A percentile compares a stretch with the other conserved stretches of the same genome.
phyloP scores from a whole-genome alignment of 2,888 invertebrate species.

The Erebia aethiops region DNA sequence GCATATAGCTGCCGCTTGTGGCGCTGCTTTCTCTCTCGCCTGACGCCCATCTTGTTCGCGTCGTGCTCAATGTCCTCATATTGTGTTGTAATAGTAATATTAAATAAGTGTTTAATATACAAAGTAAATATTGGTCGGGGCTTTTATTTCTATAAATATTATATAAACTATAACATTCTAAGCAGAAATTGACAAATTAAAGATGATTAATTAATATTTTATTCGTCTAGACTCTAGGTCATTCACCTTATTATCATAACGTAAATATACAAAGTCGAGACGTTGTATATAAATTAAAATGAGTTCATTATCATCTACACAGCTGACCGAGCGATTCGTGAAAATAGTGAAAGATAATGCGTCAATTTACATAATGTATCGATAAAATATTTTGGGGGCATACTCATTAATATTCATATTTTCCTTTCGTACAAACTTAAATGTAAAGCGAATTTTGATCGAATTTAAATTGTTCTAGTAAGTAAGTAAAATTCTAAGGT shows the following conservation, averaged over 20 bases:
- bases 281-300: background rate
- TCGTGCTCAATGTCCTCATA: too few relatives aligned
- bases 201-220: background rate
- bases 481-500: too few relatives aligned
- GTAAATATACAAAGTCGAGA: constrained; percentile 40
- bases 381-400: constrained; percentile 8
- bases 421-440: background rate
- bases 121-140: too few relatives aligned
- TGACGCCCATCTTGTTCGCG: too few relatives aligned
- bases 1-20: too few relatives aligned
- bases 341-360: constrained; percentile 20
- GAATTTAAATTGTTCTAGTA: background rate
- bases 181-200: too few relatives aligned
- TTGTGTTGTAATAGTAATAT: too few relatives aligned
- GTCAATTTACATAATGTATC: constrained; percentile 17
- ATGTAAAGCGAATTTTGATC: background rate
- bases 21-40: too few relatives aligned
- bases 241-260: constrained; percentile 36
- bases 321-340: constrained; percentile 25
- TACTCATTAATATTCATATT: constrained; percentile 11
- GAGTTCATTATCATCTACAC: constrained; percentile 31
- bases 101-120: too few relatives aligned
- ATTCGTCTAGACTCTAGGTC: constrained; percentile 29
- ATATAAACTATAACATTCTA: too few relatives aligned
- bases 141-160: too few relatives aligned